A percentile compares a stretch with the other conserved stretches of the same genome.
Conservation (phyloP, 2,113 vertebrate species). For the Lonchura striata region DNA sequence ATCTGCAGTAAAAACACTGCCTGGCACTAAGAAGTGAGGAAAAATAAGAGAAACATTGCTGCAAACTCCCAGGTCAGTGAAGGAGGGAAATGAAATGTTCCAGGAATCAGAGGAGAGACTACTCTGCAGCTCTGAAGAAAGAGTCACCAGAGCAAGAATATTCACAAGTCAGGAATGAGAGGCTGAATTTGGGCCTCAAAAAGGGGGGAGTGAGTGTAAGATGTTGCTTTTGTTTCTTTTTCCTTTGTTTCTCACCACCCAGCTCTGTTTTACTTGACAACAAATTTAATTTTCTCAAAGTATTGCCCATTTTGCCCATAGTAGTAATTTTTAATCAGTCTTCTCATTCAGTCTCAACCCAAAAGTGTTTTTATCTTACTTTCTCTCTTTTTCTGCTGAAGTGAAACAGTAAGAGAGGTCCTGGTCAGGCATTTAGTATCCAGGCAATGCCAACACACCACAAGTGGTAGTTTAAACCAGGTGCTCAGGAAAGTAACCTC, state of each 20-base stretch:
- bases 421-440: not conserved
- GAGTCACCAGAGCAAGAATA: not conserved
- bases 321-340: rapidly evolving
- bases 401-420: not conserved
- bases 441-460: not conserved
- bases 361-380: rapidly evolving
- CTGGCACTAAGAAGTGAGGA: not conserved
- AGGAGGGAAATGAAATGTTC: not conserved
- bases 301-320: rapidly evolving
- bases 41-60: not conserved
- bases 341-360: not conserved
- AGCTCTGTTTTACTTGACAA: not conserved
- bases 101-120: rapidly evolving
- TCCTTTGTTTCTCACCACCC: not conserved
- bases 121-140: not conserved
- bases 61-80: not conserved
- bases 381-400: not conserved
- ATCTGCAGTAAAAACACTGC: not conserved
- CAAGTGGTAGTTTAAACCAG: not conserved
- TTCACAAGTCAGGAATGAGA: not conserved
- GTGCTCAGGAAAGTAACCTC: not conserved
- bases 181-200: not conserved
- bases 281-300: not conserved
- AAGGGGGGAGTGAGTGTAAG: rapidly evolving
- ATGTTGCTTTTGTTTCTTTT: not conserved